Evolutionary conservation across 2,888 invertebrate genomes (phyloP), one percentile per base, ranked within the genome.

Genomic region (Drosophila aldrichi): DNA sequence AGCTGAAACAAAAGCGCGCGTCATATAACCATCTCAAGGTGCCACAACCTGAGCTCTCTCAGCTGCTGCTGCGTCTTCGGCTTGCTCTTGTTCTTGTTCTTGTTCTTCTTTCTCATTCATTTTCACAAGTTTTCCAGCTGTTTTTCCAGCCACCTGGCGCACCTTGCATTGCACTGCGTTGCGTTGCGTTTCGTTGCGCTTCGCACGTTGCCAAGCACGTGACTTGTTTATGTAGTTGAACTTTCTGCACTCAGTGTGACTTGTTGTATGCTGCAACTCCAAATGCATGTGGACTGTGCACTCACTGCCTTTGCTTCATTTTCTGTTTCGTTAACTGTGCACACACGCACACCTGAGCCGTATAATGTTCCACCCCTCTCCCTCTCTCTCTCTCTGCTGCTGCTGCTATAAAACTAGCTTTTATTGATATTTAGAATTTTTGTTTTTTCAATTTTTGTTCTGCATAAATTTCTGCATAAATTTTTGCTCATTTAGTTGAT

Each of bases 201-300:
- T 89, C 79, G 86, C 82, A 84, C 88, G 81, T 79, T 88, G 89
- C 86, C 76, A 20, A 16, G 52, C 90, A 88, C 90, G 88, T 88
- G 88, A 88, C 88, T 90, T 90, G 90, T 90, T 90, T 90, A 89
- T 88, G 90, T 88, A 90, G 88, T 80, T 74, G 74, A 89, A 88
- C 86, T 85, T 87, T 75, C 55, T 48, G 43, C 36, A 56, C 48
- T 49, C 48, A 18, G 29, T 5, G 14, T 36, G 36, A 49, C 52
- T 57, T 51, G 64, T 55, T 60, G 63, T 44, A 77, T 67, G 49
- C 70, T 61, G 61, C 38, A 40, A 18, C 55, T 43, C 22, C 44
- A 38, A 32, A 18, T 34, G 29, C 41, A 38, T 18, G 18, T 40
- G 29, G 29, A 38, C 38, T 38, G 38, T 36, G 51, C 48, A n/a